Percentiles rank a stretch among this genome's conserved stretches.
Conservation (phyloP, 2,797 vertebrate species). For the Pangasius mekongensis region DNA sequence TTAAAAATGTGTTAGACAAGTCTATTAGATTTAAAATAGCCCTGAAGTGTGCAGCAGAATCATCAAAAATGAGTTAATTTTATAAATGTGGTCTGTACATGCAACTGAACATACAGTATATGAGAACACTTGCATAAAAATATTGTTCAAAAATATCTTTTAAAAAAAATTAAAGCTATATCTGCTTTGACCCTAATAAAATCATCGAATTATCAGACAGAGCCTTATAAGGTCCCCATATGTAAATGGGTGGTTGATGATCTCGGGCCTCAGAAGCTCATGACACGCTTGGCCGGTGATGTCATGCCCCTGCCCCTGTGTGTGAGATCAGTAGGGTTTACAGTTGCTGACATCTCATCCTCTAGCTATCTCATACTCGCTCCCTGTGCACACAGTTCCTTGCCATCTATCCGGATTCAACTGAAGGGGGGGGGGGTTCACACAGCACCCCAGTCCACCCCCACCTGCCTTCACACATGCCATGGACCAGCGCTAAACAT, state of each 20-base stretch:
- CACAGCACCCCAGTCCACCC: constrained; percentile 31
- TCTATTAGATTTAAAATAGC: background rate
- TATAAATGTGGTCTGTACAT: background rate
- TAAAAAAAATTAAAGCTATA: background rate
- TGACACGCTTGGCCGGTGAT: constrained; percentile 44
- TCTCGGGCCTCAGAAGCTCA: constrained; percentile 2
- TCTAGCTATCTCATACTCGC: constrained; percentile 53
- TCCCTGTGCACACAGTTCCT: constrained; percentile 45
- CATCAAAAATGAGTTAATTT: background rate
- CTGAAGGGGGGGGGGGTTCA: constrained; percentile 23
- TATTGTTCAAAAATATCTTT: background rate
- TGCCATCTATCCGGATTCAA: constrained; percentile 38
- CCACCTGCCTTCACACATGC: constrained; percentile 47
- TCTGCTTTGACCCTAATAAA: background rate
- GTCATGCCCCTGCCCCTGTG: constrained; percentile 54
- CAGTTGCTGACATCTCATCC: constrained; percentile 62
- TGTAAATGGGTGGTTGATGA: constrained; percentile 17
- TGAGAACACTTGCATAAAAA: background rate
- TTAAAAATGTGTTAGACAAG: background rate
- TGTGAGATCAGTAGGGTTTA: constrained; percentile 60
- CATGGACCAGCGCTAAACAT: constrained; percentile 40
- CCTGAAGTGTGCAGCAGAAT: background rate
- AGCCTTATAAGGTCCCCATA: background rate
- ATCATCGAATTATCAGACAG: background rate
- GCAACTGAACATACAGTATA: background rate